Base-by-base conservation (phyloP, 2,888 invertebrate species). In the Philereme vetulata region DNA sequence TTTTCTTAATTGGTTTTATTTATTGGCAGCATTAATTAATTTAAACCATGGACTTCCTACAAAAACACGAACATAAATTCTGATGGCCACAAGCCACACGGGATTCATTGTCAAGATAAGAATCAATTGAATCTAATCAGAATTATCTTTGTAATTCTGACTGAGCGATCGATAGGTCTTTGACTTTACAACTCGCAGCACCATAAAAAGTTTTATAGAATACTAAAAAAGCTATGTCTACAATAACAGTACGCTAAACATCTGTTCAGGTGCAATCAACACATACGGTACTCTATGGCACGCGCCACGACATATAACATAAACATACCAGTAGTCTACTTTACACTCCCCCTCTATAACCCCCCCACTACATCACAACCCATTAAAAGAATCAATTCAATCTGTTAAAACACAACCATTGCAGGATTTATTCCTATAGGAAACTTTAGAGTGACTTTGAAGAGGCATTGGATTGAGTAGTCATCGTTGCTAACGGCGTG, bases 261-360 rank as follows among this genome's bases (percentile, higher is more conserved):
- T 85, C 83, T 89, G 87, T 78, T 76, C 67, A 72, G 67, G 74
- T 72, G 77, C 78, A 77, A 74, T 84, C 84, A 84, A 80, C 83
- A 76, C 79, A 77, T 72, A 71, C 69, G 66, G 65, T 62, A 70
- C 67, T 38, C 38, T 7, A 73, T 76, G 76, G 87, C 90, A 86
- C 89, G 90, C 88, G 90, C 89, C 86, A 70, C 70, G 67, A 71
- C 72, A 68, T 74, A 68, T 68, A 77, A 82, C 80, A 82, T 85
- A 86, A 85, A 86, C 84, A 85, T 76, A 77, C 77, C 76, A 60
- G 62, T 60, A 35, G 66, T 59, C 64, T 63, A 57, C 62, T 58
- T 63, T 72, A 74, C 67, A 79, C 75, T 77, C 81, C 82, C 81
- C 84, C 81, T 75, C 77, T 78, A 68, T 66, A 71, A 68, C 4